These are phyloP conservation scores for Metacarcinus magister DNA, from an alignment of 2,888 invertebrate genomes.

Conservation along the genomic window DNA sequence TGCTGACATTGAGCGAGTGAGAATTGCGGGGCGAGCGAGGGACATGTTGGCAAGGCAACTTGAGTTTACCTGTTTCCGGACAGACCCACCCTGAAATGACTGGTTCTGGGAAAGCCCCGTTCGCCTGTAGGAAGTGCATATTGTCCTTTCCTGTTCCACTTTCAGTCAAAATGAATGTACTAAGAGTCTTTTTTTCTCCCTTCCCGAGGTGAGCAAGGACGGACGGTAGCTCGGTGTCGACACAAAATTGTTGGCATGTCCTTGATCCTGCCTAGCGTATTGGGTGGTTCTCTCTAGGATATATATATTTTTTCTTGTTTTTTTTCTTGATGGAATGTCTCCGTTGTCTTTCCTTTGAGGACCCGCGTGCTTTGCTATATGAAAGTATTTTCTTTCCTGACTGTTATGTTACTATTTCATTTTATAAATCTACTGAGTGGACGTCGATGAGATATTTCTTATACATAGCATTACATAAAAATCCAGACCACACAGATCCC, in stretches of 20 bases:
- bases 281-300: too few relatives aligned
- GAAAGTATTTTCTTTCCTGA: neutral
- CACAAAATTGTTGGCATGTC: too few relatives aligned
- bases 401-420: neutral
- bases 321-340: neutral
- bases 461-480: too few relatives aligned
- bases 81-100: neutral
- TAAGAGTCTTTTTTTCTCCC: neutral
- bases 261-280: too few relatives aligned
- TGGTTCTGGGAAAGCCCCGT: neutral
- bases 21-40: neutral
- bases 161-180: neutral
- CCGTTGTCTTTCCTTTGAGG: neutral
- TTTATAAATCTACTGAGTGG: neutral
- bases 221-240: neutral
- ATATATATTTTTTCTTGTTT: too few relatives aligned
- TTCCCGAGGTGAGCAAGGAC: neutral
- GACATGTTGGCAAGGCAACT: neutral
- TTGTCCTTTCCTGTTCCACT: neutral
- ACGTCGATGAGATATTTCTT: neutral
- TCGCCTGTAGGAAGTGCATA: neutral
- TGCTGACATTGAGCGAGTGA: constrained; percentile 2
- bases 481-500: too few relatives aligned
- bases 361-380: neutral
- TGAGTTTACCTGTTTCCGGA: neutral